Evolutionary conservation across 2,888 invertebrate genomes (phyloP).

Genomic region (Thereva unica): DNA sequence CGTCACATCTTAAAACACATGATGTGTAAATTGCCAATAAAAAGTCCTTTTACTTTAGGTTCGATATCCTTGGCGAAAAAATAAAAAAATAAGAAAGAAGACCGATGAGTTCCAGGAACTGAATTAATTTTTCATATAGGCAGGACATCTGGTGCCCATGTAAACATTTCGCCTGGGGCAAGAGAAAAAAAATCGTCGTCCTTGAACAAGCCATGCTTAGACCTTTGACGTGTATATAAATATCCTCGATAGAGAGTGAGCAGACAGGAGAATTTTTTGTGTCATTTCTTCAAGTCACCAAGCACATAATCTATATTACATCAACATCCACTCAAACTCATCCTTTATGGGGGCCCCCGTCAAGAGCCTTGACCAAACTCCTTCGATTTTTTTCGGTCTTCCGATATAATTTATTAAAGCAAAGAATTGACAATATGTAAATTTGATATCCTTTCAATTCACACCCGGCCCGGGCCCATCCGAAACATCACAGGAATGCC

Average conservation of each 20-base stretch:
- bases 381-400: neutral
- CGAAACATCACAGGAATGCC: neutral
- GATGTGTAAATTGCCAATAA: slow-evolving; percentile 23
- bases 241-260: slow-evolving; percentile 7
- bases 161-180: slow-evolving; percentile 3
- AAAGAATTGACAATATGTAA: slow-evolving; percentile 35
- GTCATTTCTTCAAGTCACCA: too few species aligned
- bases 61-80: slow-evolving; percentile 2
- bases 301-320: slow-evolving; percentile 6
- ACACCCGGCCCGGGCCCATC: neutral
- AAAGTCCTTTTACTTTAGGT: neutral
- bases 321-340: neutral
- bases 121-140: slow-evolving; percentile 32
- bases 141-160: slow-evolving; percentile 25
- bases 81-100: slow-evolving; percentile 14
- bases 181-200: neutral
- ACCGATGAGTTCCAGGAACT: slow-evolving; percentile 26
- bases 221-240: slow-evolving; percentile 5
- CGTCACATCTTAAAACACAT: neutral
- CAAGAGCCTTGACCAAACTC: neutral
- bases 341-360: neutral
- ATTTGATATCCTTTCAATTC: slow-evolving; percentile 28
- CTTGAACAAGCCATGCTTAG: slow-evolving; percentile 6
- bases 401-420: slow-evolving; percentile 16
- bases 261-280: too few species aligned